phyloP scores from a whole-genome alignment of 2,888 invertebrate species.

The Meta bourneti region DNA sequence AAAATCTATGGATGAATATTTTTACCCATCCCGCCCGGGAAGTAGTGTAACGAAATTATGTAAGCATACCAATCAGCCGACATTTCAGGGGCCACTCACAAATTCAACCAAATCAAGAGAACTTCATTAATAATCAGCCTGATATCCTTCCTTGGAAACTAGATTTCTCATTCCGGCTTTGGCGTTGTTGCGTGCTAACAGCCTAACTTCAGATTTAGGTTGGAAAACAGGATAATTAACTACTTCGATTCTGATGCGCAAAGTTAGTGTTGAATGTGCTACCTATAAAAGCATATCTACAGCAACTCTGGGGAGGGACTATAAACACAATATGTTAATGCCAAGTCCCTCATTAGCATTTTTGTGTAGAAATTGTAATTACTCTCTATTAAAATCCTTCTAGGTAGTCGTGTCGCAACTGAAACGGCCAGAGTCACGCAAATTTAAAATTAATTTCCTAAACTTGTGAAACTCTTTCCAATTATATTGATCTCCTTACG shows the following conservation, averaged over 20 bases:
- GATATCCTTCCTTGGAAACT: background rate
- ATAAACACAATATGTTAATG: constrained; percentile 45
- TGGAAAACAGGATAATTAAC: constrained; percentile 19
- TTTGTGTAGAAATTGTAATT: constrained; percentile 57
- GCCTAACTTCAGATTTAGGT: background rate
- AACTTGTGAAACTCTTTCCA: constrained; percentile 51
- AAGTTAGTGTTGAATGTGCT: background rate
- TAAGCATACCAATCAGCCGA: no score
- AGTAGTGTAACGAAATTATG: no score
- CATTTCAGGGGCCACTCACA: background rate
- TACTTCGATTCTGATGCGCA: constrained; percentile 14
- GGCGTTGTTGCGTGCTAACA: constrained; percentile 20
- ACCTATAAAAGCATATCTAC: background rate
- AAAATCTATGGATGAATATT: no score
- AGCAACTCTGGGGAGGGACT: constrained; percentile 1
- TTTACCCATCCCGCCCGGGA: no score
- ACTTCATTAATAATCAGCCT: background rate
- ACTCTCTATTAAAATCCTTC: constrained; percentile 38
- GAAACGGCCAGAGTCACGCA: constrained; percentile 50
- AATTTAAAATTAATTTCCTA: constrained; percentile 59
- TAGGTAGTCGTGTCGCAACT: background rate
- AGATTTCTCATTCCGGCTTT: background rate
- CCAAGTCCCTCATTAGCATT: constrained; percentile 35
- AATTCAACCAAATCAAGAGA: background rate
- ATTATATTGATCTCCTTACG: constrained; percentile 32